Evolutionary conservation across 1,140 invertebrate genomes (phyloP).

Genomic region (Brachionus rubens): DNA sequence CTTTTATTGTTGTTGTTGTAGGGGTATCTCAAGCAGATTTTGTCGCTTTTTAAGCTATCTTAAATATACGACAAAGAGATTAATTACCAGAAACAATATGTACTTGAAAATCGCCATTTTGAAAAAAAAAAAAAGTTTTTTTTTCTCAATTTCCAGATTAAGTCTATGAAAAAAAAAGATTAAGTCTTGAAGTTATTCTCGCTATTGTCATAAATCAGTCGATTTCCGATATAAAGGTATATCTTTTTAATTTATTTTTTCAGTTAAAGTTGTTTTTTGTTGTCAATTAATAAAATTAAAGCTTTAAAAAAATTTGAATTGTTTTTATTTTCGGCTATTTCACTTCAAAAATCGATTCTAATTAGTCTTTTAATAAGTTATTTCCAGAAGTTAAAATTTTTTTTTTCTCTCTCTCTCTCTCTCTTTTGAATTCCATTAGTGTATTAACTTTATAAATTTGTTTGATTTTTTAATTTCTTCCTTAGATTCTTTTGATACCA

Average conservation of each 20-base stretch:
- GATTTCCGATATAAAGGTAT: constrained; percentile 15
- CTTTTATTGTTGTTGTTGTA: too few relatives aligned
- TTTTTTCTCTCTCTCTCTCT: too few relatives aligned
- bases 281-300: too few relatives aligned
- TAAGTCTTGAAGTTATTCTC: background rate
- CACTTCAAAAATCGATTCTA: constrained; percentile 11
- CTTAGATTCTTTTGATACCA: background rate
- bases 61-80: background rate
- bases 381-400: constrained; percentile 13
- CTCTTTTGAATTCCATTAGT: constrained; percentile 37
- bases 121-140: background rate
- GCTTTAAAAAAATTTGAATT: background rate
- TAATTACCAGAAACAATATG: constrained; percentile 38
- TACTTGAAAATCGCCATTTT: constrained; percentile 8
- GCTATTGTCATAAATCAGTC: constrained; percentile 22
- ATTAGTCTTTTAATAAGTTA: constrained; percentile 37
- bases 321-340: constrained; percentile 45
- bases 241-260: constrained; percentile 24
- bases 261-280: background rate
- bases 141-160: constrained; percentile 19
- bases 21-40: constrained; percentile 43
- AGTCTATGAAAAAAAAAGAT: background rate
- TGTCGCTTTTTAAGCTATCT: constrained; percentile 15
- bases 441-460: constrained; percentile 8
- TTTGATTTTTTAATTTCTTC: constrained; percentile 20